Evolutionary conservation across 2,888 invertebrate genomes (phyloP), one percentile per base, ranked within the genome.

Genomic region (Argyresthia goedartella): DNA sequence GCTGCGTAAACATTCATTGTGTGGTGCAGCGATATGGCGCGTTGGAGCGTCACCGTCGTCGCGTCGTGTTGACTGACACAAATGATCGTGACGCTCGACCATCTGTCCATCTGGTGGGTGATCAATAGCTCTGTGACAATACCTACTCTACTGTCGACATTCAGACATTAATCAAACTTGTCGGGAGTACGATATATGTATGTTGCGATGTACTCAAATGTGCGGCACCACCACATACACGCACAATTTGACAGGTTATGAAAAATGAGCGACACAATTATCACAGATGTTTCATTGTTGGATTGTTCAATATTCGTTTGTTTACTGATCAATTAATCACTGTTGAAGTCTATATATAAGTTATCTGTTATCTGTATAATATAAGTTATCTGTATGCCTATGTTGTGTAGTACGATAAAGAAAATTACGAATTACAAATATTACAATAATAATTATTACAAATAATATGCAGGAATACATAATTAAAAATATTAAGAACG

Each of bases 31-130:
- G 3, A 25, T 25, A 6, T 6, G 6, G 25, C 25, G 25, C 39
- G 39, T 11, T 39, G 3, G n/a, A 9, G 39, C 39, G 39, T 39
- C 45, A 45, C 11, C 45, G n/a, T n/a, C n/a, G n/a, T n/a, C n/a
- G n/a, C n/a, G 15, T 45, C 15, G 45, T 45, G 16, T 13, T 1
- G 11, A 14, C 36, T 48, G 48, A 48, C 48, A 48, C 48, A 48
- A 48, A 13, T 13, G 48, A 48, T 48, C 14, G 15, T 44, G 48
- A 48, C 36, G 48, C 6, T 6, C 25, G 15, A 36, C 48, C 48
- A 48, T 48, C 48, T 48, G 48, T 15, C 48, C 13, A 33, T n/a
- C 46, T 13, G 35, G 14, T 48, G 48, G 35, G 14, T 48, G 48
- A 48, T 48, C 8, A 35, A 48, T 15, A 14, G 44, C 16, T 44